Base-by-base conservation (phyloP, 2,888 invertebrate genomes). In the Nasonovia ribisnigri region DNA sequence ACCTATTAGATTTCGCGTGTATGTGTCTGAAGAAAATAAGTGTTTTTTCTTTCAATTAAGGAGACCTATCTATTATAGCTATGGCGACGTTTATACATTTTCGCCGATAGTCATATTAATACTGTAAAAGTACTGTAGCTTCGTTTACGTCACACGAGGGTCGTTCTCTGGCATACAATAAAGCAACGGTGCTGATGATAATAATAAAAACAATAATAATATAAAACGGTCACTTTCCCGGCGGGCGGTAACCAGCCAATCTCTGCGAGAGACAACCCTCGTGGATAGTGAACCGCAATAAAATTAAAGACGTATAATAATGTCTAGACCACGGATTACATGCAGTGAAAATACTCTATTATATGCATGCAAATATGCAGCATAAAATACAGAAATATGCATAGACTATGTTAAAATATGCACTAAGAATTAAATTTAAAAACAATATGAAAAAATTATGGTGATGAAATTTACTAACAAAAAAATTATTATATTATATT, bases 131-230 rank as follows among this genome's bases (percentile, higher is more conserved):
- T 36, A n/a, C n/a, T 16, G 13, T 54, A 20, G 16, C 13, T 77
- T 5, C 16, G n/a, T 77, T 77, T 77, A 36, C 20, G 67, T 77
- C 36, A 77, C 36, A 36, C 36, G 36, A 36, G n/a, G 36, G 36
- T 36, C 11, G 36, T 6, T 77, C n/a, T 77, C 16, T 8, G 36
- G 67, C 6, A 77, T 77, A 36, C 67, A 36, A 36, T 77, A 77
- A 5, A 36, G 36, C 36, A 16, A 20, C 36, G 16, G 16, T 20
- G 67, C n/a, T 5, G 67, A 36, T 36, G 36, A 77, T 77, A 20
- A 77, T 77, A 36, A 77, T 77, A 77, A 77, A 77, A 77, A 77
- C 67, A 77, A 77, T 77, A 77, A 77, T 77, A 77, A 77, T 77
- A 36, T 77, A 77, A 77, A 36, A 77, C 67, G 67, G 36, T 16